Base-by-base conservation (phyloP, 2,797 vertebrate species). In the Lophotriccus pileatus region DNA sequence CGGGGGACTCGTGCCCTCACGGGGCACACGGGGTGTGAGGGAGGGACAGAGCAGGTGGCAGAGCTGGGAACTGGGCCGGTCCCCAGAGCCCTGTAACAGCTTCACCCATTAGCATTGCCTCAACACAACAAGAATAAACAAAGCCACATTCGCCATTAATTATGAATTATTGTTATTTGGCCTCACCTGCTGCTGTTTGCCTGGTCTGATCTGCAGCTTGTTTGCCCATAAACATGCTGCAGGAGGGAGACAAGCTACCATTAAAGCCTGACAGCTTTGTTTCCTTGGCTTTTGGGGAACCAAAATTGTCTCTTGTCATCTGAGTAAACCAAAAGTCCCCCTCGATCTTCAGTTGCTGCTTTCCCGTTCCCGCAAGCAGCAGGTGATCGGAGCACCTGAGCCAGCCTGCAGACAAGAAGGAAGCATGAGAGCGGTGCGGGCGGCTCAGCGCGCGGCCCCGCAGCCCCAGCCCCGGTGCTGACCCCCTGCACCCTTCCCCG, bases 321-420 rank as follows among this genome's bases (percentile, higher is more conserved):
- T 95, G 89, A 97, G 96, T 93, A 97, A 96, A 97, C 96, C 94
- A 97, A 96, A 97, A 96, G 92, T 95, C 95, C 89, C 94, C 96
- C 94, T 93, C 95, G 95, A 96, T 96, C 96, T 97, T 96, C 95
- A 96, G 94, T 1, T 92, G 94, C 92, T 93, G 95, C 94, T 96
- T 96, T 87, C 96, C 95, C 22, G 95, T 36, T 96, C 94, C 94
- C 91, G 94, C 94, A 96, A 96, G 96, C 95, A 92, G 92, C 95
- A 96, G 94, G 95, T 96, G 94, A 96, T 96, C 94, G 87, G 95
- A 96, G 95, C 95, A 95, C 95, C 95, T 96, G 95, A 97, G 96
- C 95, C 95, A 96, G 96, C 96, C 95, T 95, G 91, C 94, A 95
- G 96, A 95, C 93, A 78, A 97, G 96, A 95, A 95, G 96, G 96